Evolutionary conservation across 64 coral and sea anemone species (phyloP), one percentile per base, ranked within the genome.

Genomic region (Pachyseris speciosa): DNA sequence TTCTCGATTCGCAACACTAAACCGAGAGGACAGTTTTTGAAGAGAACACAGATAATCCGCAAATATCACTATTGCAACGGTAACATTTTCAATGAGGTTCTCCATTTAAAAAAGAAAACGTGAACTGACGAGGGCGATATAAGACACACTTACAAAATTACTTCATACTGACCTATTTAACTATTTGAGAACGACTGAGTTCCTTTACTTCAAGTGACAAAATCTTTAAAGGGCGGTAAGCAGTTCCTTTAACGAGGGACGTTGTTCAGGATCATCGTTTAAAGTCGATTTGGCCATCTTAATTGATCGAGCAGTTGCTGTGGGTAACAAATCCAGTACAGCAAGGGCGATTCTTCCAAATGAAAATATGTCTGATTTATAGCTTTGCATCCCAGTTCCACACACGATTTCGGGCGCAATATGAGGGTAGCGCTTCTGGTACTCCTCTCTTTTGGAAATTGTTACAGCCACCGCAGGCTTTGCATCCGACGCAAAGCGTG

Each of bases 341-440:
- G 41, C 38, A 6, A 75, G 43, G n/a, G 27, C 72, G 0, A 75
- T 75, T 75, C 43, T 75, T 6, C 72, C 42, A 11, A 75, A 29
- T 8, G 63, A 85, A 27, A 42, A 67, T 26, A 69, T 85, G 39
- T 85, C 83, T 27, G 61, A 68, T 12, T 27, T 2, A 9, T 16
- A 13, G 34, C 80, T 84, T 50, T 85, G 83, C 22, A 20, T 41
- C 2, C 39, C 58, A 19, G 26, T 42, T 0, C 83, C 41, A 10
- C 38, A 30, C 0, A 69, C 40, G 42, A 85, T 69, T 67, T 85
- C 64, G 1, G 64, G 63, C 34, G 83, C 90, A 76, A 92, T 86
- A 20, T 92, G 80, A 33, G 81, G 69, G 29, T 78, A 92, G 13
- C n/a, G 16, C 1, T 77, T 67, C 3, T 44, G 7, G 43, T 92